Conservation (phyloP, 2,113 vertebrate species). For the Bubo scandiacus region DNA sequence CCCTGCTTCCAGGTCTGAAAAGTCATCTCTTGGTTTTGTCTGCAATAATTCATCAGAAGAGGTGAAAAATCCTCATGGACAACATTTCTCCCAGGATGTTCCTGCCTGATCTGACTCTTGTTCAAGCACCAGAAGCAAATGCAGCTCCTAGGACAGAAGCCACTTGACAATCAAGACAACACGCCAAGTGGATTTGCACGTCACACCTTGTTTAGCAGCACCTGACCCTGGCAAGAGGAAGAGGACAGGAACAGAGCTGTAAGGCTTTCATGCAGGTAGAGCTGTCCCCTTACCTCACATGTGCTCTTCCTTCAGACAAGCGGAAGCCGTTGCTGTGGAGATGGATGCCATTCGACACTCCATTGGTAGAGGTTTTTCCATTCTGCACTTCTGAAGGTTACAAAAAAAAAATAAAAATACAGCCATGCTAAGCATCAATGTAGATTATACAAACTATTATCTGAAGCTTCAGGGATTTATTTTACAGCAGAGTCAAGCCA, state of each 20-base stretch:
- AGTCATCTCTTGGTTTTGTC: not conserved
- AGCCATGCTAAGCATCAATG: not conserved
- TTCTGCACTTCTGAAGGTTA: constrained; percentile 86
- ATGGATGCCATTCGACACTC: constrained; percentile 89
- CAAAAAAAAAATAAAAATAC: not conserved
- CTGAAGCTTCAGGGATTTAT: not conserved
- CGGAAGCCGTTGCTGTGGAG: constrained; percentile 87
- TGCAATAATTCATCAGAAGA: not conserved
- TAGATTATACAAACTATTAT: not conserved
- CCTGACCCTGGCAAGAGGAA: not conserved
- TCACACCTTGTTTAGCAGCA: not conserved
- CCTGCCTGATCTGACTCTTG: not conserved
- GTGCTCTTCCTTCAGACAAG: constrained; percentile 75
- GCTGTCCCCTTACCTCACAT: constrained; percentile 73
- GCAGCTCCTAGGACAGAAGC: not conserved
- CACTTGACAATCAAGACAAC: not conserved
- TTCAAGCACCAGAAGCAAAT: not conserved
- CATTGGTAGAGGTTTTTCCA: constrained; percentile 89
- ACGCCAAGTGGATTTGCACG: not conserved
- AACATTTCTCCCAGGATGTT: not conserved
- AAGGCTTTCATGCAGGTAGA: not conserved
- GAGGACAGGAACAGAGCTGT: accelerated
- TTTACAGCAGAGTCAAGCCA: not conserved
- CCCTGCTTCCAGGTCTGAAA: not conserved
- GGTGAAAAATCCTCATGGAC: not conserved